These are phyloP conservation scores for Ailurus styani DNA, from an alignment of 2,113 vertebrate genomes.

Conservation along the genomic window DNA sequence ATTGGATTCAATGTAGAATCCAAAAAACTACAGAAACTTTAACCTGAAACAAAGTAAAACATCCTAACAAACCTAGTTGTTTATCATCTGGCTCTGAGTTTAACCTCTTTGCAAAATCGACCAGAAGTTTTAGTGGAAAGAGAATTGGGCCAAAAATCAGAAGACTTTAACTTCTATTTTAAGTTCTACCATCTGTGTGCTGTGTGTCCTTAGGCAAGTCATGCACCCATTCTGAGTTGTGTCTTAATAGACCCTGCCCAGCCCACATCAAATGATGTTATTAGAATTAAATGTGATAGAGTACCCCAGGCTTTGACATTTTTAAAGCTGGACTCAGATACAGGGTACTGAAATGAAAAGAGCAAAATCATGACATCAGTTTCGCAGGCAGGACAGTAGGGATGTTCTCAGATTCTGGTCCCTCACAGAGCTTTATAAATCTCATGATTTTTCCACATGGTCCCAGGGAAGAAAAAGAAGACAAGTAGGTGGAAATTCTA, in stretches of 20 bases:
- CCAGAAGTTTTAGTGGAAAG: background rate
- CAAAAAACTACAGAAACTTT: conserved; percentile 41
- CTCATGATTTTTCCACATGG: background rate
- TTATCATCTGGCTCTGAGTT: conserved; percentile 4
- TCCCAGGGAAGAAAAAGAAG: background rate
- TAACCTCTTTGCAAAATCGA: conserved; percentile 24
- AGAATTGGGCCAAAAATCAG: background rate
- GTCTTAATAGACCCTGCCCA: background rate
- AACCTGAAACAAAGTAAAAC: conserved; percentile 47
- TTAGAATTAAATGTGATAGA: background rate
- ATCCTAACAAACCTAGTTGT: conserved; percentile 42
- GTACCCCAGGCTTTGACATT: background rate
- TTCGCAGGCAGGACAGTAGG: background rate
- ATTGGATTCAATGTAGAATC: conserved; percentile 11
- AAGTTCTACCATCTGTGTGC: too few relatives aligned
- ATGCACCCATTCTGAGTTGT: background rate
- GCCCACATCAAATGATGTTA: background rate
- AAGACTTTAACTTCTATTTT: background rate
- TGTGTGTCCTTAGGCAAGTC: background rate
- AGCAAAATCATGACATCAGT: background rate
- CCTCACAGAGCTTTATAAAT: background rate
- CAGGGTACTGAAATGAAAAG: background rate
- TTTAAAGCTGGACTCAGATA: background rate
- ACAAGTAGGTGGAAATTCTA: background rate
- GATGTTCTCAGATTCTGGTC: background rate